phyloP scores from a whole-genome alignment of 2,888 invertebrate genomes.

The Tridacna crocea region DNA sequence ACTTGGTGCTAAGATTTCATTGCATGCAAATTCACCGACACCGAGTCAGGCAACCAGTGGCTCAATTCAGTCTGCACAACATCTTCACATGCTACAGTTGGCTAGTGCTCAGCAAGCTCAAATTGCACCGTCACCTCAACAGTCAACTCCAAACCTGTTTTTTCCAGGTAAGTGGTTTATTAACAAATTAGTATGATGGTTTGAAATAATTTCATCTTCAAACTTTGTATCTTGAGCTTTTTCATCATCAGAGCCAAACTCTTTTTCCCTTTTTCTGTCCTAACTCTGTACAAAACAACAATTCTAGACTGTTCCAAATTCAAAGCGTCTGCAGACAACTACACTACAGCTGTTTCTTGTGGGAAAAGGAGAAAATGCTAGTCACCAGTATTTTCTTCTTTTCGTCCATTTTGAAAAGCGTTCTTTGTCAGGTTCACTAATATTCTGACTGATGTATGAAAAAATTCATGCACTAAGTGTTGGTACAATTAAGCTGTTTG shows the following conservation, averaged over 20 bases:
- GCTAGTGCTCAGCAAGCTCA: constrained; percentile 56
- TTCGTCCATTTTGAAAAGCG: too few species aligned
- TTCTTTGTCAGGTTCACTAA: too few species aligned
- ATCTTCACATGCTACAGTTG: constrained; percentile 69
- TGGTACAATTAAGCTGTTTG: too few species aligned
- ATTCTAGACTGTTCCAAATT: not conserved
- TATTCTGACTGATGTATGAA: not conserved
- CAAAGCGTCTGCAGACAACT: not conserved
- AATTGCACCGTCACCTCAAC: constrained; percentile 66
- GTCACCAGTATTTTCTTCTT: not conserved
- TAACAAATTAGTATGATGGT: too few species aligned
- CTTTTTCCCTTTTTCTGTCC: too few species aligned
- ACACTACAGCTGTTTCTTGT: too few species aligned
- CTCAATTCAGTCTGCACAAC: constrained; percentile 68
- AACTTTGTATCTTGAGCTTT: too few species aligned
- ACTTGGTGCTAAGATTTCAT: constrained; percentile 80
- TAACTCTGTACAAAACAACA: too few species aligned
- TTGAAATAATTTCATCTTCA: too few species aligned
- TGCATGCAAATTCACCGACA: constrained; percentile 80
- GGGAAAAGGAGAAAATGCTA: constrained; percentile 7
- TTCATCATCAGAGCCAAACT: too few species aligned
- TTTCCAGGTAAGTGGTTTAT: constrained; percentile 53
- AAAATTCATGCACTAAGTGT: not conserved
- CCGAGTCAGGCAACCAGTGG: constrained; percentile 74
- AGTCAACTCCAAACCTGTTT: constrained; percentile 47